phyloP scores from a whole-genome alignment of 2,888 invertebrate species.

The Imbricaverruca yamaguchii region DNA sequence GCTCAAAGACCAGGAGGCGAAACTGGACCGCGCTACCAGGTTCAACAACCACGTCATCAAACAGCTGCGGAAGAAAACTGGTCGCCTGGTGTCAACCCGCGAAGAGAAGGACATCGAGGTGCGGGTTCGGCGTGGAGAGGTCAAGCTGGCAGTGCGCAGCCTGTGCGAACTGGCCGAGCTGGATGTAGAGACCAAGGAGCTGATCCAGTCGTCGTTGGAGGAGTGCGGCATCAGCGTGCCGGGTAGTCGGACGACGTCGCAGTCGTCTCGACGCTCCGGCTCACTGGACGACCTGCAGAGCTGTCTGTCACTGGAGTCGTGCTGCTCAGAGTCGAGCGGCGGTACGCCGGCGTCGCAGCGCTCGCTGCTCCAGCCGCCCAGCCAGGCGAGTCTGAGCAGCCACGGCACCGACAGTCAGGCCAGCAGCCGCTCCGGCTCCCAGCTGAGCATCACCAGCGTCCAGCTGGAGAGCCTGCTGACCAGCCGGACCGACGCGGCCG shows the following conservation, averaged over 20 bases:
- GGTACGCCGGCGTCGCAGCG: slow-evolving; percentile 10
- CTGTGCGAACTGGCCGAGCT: background rate
- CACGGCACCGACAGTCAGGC: background rate
- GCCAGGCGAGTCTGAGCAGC: background rate
- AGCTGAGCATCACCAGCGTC: background rate
- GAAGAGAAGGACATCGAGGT: slow-evolving; percentile 15
- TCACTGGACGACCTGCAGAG: background rate
- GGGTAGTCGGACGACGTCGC: background rate
- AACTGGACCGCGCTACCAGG: slow-evolving; percentile 5
- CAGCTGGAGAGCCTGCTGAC: no score
- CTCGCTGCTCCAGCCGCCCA: background rate
- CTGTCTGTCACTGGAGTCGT: background rate
- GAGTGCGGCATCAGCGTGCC: background rate
- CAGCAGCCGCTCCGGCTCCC: background rate
- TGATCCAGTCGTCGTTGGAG: background rate
- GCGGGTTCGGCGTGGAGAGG: background rate
- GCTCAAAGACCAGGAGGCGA: slow-evolving; percentile 5
- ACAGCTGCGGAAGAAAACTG: background rate
- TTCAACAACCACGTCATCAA: slow-evolving; percentile 16
- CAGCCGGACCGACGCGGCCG: no score
- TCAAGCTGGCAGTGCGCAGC: background rate
- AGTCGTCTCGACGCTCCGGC: background rate
- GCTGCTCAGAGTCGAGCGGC: background rate
- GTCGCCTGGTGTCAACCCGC: background rate
- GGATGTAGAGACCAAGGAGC: background rate